These are phyloP conservation scores for Crypturellus tataupa DNA, from an alignment of 2,797 vertebrate species.

Conservation along the genomic window DNA sequence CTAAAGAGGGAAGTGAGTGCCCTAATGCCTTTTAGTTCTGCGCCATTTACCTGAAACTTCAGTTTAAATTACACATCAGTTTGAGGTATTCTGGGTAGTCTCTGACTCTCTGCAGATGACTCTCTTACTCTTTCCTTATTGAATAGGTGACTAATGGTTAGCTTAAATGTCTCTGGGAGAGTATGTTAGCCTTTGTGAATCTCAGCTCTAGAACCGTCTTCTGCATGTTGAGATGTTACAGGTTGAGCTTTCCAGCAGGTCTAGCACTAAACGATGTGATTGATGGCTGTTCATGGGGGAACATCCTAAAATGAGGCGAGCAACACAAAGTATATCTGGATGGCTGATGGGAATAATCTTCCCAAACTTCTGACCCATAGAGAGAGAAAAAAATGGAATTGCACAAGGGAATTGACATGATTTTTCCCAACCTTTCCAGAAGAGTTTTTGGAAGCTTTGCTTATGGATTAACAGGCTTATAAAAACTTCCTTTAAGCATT, in stretches of 20 bases:
- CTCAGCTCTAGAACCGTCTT: not conserved
- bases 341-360: not conserved
- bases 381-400: not conserved
- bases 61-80: not conserved
- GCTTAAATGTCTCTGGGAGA: not conserved
- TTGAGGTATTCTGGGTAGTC: not conserved
- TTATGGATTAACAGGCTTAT: not conserved
- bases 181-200: not conserved
- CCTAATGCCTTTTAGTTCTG: not conserved
- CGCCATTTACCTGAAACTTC: not conserved
- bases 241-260: not conserved
- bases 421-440: not conserved
- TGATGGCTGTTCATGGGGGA: not conserved
- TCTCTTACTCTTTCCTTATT: not conserved
- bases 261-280: not conserved
- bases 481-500: not conserved
- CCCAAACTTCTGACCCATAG: not conserved
- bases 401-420: not conserved
- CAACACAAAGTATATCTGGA: not conserved
- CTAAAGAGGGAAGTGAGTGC: not conserved
- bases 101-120: not conserved
- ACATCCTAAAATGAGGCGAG: not conserved
- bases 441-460: not conserved
- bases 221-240: not conserved
- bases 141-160: not conserved